These are phyloP conservation scores for Sebastes diaconus DNA, from an alignment of 2,797 vertebrate species.

Conservation along the genomic window DNA sequence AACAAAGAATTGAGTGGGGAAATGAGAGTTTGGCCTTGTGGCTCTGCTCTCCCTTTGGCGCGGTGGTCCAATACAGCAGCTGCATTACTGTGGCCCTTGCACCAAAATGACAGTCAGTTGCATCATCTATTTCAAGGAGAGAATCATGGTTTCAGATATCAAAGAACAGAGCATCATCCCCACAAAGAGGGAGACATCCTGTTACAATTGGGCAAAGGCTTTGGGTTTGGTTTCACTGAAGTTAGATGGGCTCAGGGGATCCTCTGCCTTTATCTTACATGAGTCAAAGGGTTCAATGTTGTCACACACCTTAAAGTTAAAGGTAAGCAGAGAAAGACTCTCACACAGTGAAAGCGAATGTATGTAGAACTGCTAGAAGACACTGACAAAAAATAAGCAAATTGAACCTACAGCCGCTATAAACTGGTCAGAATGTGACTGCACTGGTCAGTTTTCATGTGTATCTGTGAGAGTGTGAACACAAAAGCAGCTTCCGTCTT, in stretches of 20 bases:
- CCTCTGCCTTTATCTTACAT: slow-evolving; percentile 28
- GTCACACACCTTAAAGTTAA: slow-evolving; percentile 20
- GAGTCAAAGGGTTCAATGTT: slow-evolving; percentile 20
- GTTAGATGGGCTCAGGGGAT: slow-evolving; percentile 20
- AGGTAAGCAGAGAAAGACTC: neutral
- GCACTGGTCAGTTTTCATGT: neutral
- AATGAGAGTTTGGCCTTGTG: slow-evolving; percentile 42
- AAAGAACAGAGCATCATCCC: slow-evolving; percentile 33
- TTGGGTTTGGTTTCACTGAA: slow-evolving; percentile 36
- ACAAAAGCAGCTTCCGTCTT: neutral
- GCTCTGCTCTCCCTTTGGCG: slow-evolving; percentile 6
- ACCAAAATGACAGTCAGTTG: slow-evolving; percentile 51
- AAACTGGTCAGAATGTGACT: neutral
- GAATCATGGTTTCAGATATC: slow-evolving; percentile 42
- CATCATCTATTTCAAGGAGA: slow-evolving; percentile 61
- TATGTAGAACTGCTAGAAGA: neutral
- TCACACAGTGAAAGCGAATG: neutral
- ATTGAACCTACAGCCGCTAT: neutral
- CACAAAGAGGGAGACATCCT: slow-evolving; percentile 28
- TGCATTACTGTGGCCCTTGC: slow-evolving; percentile 34
- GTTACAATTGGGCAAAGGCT: slow-evolving; percentile 34
- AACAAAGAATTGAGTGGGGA: slow-evolving; percentile 49
- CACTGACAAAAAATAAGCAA: neutral
- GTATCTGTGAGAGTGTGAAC: neutral
- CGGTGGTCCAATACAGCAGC: slow-evolving; percentile 11